Conservation (phyloP, 2,113 vertebrate genomes). For the Strix aluco region DNA sequence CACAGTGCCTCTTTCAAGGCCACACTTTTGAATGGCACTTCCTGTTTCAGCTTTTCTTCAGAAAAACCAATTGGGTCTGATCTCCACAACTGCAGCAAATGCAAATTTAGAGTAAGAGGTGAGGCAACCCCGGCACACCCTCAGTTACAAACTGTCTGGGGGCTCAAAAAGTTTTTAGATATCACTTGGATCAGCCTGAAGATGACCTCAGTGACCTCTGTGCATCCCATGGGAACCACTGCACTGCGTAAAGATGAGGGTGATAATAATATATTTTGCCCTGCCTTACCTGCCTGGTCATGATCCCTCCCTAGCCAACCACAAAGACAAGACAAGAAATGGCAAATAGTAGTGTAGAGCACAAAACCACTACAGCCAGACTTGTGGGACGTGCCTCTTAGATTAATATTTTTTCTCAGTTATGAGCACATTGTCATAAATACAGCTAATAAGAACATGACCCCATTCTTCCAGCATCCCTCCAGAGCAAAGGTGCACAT, state of each 20-base stretch:
- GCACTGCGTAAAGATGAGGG: neutral
- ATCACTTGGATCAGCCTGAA: neutral
- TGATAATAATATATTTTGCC: neutral
- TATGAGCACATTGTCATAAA: neutral
- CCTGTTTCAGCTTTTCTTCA: neutral
- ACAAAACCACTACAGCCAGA: neutral
- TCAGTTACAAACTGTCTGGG: neutral
- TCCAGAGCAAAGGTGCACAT: neutral
- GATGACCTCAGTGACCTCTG: neutral
- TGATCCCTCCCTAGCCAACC: neutral
- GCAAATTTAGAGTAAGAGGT: neutral
- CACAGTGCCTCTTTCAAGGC: neutral
- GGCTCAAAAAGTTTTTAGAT: neutral
- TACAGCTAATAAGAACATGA: neutral
- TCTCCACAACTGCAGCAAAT: neutral
- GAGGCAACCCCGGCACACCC: neutral
- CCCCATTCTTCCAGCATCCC: neutral
- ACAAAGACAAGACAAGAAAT: neutral
- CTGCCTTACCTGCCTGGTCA: neutral
- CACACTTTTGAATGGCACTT: neutral
- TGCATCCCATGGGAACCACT: neutral
- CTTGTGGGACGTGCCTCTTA: neutral
- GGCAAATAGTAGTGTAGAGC: neutral
- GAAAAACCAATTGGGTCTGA: neutral
- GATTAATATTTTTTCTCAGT: neutral